These are phyloP conservation scores for Crenuchus spilurus DNA, from an alignment of 2,797 vertebrate species.

Conservation along the genomic window DNA sequence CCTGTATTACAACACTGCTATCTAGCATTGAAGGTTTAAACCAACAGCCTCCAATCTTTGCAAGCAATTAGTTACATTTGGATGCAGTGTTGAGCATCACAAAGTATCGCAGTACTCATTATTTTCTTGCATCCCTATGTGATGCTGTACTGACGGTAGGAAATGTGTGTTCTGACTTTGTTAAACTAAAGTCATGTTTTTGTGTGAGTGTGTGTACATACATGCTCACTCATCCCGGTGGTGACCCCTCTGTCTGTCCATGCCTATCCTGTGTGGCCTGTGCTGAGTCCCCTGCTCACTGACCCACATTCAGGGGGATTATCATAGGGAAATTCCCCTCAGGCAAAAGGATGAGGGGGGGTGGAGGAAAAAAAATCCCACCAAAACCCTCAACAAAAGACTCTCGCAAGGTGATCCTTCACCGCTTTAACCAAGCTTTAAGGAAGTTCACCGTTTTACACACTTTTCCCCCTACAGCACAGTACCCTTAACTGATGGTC, in stretches of 20 bases:
- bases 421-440: neutral
- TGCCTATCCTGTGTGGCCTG: conserved; percentile 65
- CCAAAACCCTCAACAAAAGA: neutral
- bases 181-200: neutral
- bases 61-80: too few relatives aligned
- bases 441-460: neutral
- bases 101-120: too few relatives aligned
- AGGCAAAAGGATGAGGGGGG: conserved; percentile 16
- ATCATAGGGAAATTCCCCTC: conserved; percentile 61
- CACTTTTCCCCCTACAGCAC: neutral
- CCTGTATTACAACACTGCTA: too few relatives aligned
- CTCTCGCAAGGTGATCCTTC: neutral
- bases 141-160: too few relatives aligned
- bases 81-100: too few relatives aligned
- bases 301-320: conserved; percentile 77
- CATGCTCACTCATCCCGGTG: conserved; percentile 14
- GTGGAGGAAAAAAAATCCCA: neutral
- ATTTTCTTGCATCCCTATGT: too few relatives aligned
- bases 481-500: neutral
- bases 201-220: conserved; percentile 1
- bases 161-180: neutral
- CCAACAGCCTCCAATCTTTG: too few relatives aligned
- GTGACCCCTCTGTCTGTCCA: conserved; percentile 68
- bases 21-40: too few relatives aligned
- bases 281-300: conserved; percentile 63